Percentiles rank a stretch among this genome's conserved stretches.
These are phyloP conservation scores for Numenius arquata DNA, from an alignment of 2,113 vertebrate species.

Conservation along the genomic window DNA sequence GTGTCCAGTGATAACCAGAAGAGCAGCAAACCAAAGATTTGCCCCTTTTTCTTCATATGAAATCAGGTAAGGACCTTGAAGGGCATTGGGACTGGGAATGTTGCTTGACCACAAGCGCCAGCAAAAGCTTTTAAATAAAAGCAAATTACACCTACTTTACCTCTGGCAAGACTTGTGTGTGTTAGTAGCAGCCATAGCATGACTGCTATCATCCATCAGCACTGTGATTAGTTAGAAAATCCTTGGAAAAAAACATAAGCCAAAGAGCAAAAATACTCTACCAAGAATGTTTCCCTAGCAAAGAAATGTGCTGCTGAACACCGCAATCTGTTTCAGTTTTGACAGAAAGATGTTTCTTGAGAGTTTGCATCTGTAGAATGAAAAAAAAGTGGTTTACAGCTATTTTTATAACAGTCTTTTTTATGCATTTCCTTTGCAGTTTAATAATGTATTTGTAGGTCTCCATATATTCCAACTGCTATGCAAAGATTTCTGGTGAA, in stretches of 20 bases:
- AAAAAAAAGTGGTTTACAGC: constrained; percentile 9
- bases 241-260: background rate
- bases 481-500: background rate
- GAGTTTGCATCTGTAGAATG: constrained; percentile 61
- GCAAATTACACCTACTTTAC: background rate
- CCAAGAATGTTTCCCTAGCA: constrained; percentile 41
- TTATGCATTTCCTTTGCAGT: constrained; percentile 36
- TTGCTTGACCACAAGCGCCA: background rate
- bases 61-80: background rate
- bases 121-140: background rate
- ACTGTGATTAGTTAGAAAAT: constrained; percentile 28
- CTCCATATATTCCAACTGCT: background rate
- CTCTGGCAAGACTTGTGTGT: background rate
- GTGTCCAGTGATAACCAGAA: background rate
- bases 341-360: constrained; percentile 61
- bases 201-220: background rate
- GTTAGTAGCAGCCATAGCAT: background rate
- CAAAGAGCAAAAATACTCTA: constrained; percentile 19
- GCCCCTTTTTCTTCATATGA: background rate
- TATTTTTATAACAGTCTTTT: constrained; percentile 58
- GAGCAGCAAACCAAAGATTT: background rate
- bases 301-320: constrained; percentile 50
- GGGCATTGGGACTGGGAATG: background rate
- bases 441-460: constrained; percentile 40
- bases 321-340: constrained; percentile 66